phyloP scores from a whole-genome alignment of 2,888 invertebrate species.

The Andrena bucephala region DNA sequence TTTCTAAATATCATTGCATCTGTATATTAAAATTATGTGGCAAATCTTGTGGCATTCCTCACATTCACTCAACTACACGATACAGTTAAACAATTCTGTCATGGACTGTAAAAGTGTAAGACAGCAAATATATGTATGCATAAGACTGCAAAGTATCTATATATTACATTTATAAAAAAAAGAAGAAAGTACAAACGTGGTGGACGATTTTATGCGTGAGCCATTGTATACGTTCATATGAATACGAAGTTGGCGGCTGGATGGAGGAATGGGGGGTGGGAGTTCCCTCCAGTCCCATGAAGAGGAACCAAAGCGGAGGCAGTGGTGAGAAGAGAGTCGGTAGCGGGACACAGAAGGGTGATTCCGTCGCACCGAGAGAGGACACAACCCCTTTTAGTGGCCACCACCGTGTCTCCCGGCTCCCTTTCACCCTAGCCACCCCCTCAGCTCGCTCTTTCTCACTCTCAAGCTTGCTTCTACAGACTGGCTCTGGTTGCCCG shows the following conservation, averaged over 20 bases:
- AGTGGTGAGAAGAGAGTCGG: slow-evolving; percentile 51
- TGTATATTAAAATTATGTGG: too few relatives aligned
- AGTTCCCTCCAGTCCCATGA: slow-evolving; percentile 39
- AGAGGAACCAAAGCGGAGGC: slow-evolving; percentile 65
- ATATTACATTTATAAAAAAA: too few relatives aligned
- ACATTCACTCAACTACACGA: too few relatives aligned
- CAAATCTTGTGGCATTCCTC: too few relatives aligned
- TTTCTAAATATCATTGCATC: too few relatives aligned
- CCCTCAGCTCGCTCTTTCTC: slow-evolving; percentile 39
- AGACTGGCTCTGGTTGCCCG: slow-evolving; percentile 75
- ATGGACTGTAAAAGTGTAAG: too few relatives aligned
- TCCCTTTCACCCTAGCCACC: slow-evolving; percentile 54
- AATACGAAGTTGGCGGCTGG: slow-evolving; percentile 42
- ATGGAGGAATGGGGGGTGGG: slow-evolving; percentile 33
- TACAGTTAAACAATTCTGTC: too few relatives aligned
- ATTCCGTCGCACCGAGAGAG: slow-evolving; percentile 79
- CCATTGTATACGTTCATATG: slow-evolving; percentile 28
- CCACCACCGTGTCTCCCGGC: slow-evolving; percentile 64
- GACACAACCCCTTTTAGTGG: slow-evolving; percentile 81
- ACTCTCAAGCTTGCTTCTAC: slow-evolving; percentile 56
- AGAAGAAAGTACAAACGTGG: too few relatives aligned
- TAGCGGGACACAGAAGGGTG: slow-evolving; percentile 77
- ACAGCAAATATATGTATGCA: too few relatives aligned
- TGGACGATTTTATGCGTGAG: slow-evolving; percentile 12
- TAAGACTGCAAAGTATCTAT: too few relatives aligned